phyloP scores from a whole-genome alignment of 2,797 vertebrate genomes.

The Myotis vivesi region DNA sequence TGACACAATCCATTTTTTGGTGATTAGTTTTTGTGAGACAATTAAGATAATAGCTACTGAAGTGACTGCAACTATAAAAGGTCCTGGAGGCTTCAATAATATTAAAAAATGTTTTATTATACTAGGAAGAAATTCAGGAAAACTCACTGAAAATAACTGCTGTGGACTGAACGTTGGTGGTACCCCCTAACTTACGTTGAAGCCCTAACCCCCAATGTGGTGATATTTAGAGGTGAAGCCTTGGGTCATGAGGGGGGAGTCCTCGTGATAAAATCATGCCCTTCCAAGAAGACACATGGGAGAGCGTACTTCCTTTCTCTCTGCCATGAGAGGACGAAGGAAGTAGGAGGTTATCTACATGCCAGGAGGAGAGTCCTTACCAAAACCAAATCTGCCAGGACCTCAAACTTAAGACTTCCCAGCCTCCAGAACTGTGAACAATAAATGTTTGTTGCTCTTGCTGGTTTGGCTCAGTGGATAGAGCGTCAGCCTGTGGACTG shows the following conservation, averaged over 20 bases:
- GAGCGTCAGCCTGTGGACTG: too few species aligned
- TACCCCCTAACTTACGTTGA: background rate
- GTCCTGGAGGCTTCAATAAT: background rate
- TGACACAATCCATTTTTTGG: background rate
- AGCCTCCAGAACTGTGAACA: background rate
- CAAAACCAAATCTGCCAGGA: background rate
- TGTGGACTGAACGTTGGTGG: background rate
- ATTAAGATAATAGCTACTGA: slow-evolving; percentile 38
- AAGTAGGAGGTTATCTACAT: background rate
- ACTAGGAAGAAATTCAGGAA: background rate
- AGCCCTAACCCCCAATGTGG: background rate
- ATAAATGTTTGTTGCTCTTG: background rate
- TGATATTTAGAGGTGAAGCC: background rate
- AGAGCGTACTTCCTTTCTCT: background rate
- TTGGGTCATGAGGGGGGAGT: background rate
- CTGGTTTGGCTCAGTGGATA: too few species aligned
- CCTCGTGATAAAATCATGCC: background rate
- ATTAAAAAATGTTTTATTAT: background rate
- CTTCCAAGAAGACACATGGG: background rate
- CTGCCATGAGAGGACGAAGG: background rate
- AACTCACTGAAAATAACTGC: background rate
- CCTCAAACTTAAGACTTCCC: background rate
- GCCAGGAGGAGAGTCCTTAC: background rate
- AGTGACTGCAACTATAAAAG: background rate
- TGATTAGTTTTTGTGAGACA: slow-evolving; percentile 24